phyloP scores from a whole-genome alignment of 2,113 vertebrate genomes.

The Microcebus tavaratra region DNA sequence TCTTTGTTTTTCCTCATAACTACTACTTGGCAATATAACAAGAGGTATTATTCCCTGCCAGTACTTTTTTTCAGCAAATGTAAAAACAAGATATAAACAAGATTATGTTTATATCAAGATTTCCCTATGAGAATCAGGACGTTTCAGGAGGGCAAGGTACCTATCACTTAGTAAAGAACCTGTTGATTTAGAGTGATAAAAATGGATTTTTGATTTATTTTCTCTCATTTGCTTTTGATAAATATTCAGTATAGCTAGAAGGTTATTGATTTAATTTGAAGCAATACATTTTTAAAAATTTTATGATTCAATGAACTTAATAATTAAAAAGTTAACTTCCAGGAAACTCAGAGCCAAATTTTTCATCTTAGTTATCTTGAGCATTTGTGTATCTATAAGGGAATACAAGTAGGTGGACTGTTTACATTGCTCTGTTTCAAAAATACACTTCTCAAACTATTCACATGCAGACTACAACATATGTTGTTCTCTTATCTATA shows the following conservation, averaged over 20 bases:
- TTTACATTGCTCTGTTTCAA: neutral
- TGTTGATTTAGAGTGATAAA: neutral
- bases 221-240: neutral
- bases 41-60: neutral
- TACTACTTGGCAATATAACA: neutral
- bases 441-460: neutral
- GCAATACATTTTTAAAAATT: neutral
- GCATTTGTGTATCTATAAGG: neutral
- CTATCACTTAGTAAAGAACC: neutral
- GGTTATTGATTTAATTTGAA: neutral
- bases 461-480: neutral
- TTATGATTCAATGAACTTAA: neutral
- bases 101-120: neutral
- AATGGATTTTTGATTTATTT: conserved; percentile 16
- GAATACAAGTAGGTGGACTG: neutral
- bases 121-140: neutral
- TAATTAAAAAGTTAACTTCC: neutral
- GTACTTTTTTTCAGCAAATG: neutral
- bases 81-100: neutral
- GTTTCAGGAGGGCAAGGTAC: neutral
- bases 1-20: neutral
- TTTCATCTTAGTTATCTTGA: neutral
- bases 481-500: neutral
- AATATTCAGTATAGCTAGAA: neutral
- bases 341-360: neutral